Percentiles rank a stretch among this genome's conserved stretches.
These are phyloP conservation scores for Tenthredo amoena DNA, from an alignment of 2,888 invertebrate genomes.

Conservation along the genomic window DNA sequence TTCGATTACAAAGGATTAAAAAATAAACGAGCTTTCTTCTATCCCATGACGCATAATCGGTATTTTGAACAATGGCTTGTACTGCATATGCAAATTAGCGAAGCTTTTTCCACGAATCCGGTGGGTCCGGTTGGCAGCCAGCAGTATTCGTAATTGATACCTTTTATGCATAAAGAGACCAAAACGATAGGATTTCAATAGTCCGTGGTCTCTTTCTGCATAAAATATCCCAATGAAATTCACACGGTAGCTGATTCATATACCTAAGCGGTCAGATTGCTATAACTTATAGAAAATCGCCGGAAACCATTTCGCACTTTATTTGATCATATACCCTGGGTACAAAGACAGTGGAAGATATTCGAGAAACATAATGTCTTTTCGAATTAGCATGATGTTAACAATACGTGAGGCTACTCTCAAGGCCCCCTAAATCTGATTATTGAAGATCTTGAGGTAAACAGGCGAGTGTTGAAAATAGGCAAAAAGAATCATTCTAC, in stretches of 20 bases:
- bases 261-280: background rate
- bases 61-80: background rate
- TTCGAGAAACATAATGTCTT: background rate
- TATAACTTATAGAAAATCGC: background rate
- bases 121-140: background rate
- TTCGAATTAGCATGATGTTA: background rate
- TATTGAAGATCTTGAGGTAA: background rate
- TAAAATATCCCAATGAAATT: background rate
- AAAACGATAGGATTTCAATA: background rate
- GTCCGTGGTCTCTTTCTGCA: background rate
- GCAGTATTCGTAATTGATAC: background rate
- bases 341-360: background rate
- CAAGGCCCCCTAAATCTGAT: background rate
- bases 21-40: background rate
- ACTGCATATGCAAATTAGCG: background rate
- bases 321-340: background rate
- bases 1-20: background rate
- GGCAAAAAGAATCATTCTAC: background rate
- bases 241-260: background rate
- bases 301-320: background rate
- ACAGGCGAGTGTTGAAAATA: background rate
- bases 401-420: background rate
- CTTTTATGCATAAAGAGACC: background rate
- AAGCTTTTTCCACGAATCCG: background rate
- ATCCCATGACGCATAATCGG: constrained; percentile 16